Conservation (phyloP, 1,140 invertebrate species). For the Chironomus striatipennis region DNA sequence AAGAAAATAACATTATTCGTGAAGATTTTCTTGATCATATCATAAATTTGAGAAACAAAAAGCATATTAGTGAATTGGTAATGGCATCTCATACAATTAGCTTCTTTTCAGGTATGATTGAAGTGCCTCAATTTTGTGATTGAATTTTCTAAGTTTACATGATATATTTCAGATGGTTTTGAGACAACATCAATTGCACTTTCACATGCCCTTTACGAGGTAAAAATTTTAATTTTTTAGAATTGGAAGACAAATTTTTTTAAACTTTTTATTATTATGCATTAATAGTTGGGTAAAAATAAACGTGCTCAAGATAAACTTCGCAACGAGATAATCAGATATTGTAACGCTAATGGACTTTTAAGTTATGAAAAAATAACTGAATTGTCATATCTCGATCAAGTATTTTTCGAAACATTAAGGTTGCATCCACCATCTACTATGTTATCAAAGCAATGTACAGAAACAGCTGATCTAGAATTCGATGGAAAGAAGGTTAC, state of each 20-base stretch:
- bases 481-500: slow-evolving; percentile 31
- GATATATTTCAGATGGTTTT: slow-evolving; percentile 48
- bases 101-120: slow-evolving; percentile 38
- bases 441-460: slow-evolving; percentile 42
- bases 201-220: slow-evolving; percentile 33
- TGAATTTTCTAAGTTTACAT: too few relatives aligned
- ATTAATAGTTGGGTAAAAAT: slow-evolving; percentile 47
- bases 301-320: slow-evolving; percentile 49
- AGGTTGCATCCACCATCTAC: slow-evolving; percentile 46
- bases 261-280: neutral
- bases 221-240: too few relatives aligned
- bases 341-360: slow-evolving; percentile 22
- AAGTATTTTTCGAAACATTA: slow-evolving; percentile 38
- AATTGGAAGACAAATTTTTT: too few relatives aligned
- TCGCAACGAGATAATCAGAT: slow-evolving; percentile 44
- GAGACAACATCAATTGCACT: slow-evolving; percentile 43
- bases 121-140: too few relatives aligned
- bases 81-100: slow-evolving; percentile 46
- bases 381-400: slow-evolving; percentile 35
- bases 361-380: slow-evolving; percentile 31
- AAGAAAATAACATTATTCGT: slow-evolving; percentile 29
- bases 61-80: slow-evolving; percentile 44
- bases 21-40: slow-evolving; percentile 41
- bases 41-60: slow-evolving; percentile 36
- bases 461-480: slow-evolving; percentile 29